Evolutionary conservation across 2,888 invertebrate genomes (phyloP).

Genomic region (Cosmia trapezina): DNA sequence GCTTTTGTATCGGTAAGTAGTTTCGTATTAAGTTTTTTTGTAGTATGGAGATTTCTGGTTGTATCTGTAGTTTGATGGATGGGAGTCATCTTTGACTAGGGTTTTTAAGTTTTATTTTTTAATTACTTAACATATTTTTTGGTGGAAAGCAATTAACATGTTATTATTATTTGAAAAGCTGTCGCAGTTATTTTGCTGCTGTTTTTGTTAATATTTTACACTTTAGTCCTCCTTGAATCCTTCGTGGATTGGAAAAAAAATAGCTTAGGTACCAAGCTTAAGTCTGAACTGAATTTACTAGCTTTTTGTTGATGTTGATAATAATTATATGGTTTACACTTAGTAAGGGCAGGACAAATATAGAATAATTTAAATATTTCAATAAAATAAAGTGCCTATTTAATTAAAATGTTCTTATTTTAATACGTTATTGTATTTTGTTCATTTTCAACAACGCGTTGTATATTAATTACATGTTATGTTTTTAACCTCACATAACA

Average conservation of each 20-base stretch:
- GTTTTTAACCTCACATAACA: not conserved
- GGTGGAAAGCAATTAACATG: not conserved
- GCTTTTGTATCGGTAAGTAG: slow-evolving; percentile 56
- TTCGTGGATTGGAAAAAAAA: not conserved
- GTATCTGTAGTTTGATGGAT: not conserved
- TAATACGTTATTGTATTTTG: not conserved
- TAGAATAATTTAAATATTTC: not conserved
- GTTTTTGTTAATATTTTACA: not conserved
- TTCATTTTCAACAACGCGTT: not conserved
- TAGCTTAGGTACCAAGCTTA: too few relatives aligned
- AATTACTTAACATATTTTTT: not conserved
- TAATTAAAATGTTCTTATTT: not conserved
- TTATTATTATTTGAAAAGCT: not conserved
- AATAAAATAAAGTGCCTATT: not conserved
- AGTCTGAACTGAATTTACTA: not conserved
- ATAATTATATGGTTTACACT: not conserved
- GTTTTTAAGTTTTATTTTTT: not conserved
- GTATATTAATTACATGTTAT: too few relatives aligned
- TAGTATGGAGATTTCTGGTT: too few relatives aligned
- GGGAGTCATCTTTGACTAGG: not conserved
- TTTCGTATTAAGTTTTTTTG: not conserved
- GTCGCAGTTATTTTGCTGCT: not conserved
- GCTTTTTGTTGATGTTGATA: not conserved
- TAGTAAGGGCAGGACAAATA: not conserved
- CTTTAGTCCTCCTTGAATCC: not conserved